Percentiles rank a stretch among this genome's conserved stretches.
Evolutionary conservation across 2,888 invertebrate species (phyloP).

Genomic region (Desoria tigrina): DNA sequence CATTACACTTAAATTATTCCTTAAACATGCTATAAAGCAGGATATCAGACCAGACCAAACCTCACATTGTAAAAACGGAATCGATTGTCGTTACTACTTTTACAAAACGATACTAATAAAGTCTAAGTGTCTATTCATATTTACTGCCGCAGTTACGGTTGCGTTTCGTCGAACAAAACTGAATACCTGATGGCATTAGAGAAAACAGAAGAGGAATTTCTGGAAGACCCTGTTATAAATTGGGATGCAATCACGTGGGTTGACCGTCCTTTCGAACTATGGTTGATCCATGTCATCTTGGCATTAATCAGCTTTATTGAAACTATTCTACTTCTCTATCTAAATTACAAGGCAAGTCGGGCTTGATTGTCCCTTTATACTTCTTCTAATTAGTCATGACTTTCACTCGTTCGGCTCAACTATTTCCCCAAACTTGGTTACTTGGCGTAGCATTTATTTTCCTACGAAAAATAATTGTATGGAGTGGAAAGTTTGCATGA

Average conservation of each 20-base stretch:
- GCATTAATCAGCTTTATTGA: slow-evolving; percentile 91
- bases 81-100: too few species aligned
- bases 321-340: slow-evolving; percentile 89
- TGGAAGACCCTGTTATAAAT: slow-evolving; percentile 88
- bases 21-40: too few species aligned
- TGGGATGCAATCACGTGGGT: slow-evolving; percentile 97
- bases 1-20: too few species aligned
- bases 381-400: not conserved
- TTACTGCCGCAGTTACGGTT: slow-evolving; percentile 29
- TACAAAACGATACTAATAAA: too few species aligned
- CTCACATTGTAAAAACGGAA: too few species aligned
- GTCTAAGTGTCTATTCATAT: too few species aligned
- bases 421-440: not conserved
- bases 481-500: too few species aligned
- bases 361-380: not conserved
- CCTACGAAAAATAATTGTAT: too few species aligned
- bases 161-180: slow-evolving; percentile 27
- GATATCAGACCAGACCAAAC: too few species aligned
- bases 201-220: slow-evolving; percentile 82
- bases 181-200: slow-evolving; percentile 30
- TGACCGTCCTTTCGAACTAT: slow-evolving; percentile 81
- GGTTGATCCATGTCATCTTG: slow-evolving; percentile 87
- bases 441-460: too few species aligned
- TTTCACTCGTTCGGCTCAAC: not conserved
- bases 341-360: slow-evolving; percentile 89